A percentile compares a stretch with the other conserved stretches of the same genome.
These are phyloP conservation scores for Distichodus sexfasciatus DNA, from an alignment of 2,797 vertebrate genomes.

Conservation along the genomic window DNA sequence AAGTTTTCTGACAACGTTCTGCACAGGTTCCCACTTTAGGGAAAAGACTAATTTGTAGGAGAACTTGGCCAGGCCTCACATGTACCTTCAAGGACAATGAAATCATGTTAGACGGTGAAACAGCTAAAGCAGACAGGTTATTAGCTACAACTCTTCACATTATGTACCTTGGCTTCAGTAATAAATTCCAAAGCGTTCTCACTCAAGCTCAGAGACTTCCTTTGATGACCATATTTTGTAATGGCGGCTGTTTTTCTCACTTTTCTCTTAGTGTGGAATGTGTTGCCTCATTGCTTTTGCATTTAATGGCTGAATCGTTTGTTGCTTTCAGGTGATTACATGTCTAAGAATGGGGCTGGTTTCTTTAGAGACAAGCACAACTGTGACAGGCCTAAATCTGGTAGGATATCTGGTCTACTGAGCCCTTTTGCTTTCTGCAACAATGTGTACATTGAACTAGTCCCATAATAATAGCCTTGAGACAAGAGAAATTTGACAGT, in stretches of 20 bases:
- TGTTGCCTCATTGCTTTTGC: slow-evolving; percentile 23
- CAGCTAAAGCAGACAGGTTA: neutral
- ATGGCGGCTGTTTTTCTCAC: slow-evolving; percentile 2
- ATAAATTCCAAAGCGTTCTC: neutral
- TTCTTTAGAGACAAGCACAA: neutral
- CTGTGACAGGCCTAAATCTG: neutral
- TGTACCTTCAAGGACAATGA: slow-evolving; percentile 35
- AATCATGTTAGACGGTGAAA: slow-evolving; percentile 9
- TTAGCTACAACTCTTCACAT: slow-evolving; percentile 1
- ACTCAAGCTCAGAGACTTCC: neutral
- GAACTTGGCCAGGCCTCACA: slow-evolving; percentile 19
- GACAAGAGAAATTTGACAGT: no score
- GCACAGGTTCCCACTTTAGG: slow-evolving; percentile 44
- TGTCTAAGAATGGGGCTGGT: neutral
- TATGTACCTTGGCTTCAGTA: neutral
- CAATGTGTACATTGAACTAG: neutral
- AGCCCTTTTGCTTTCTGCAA: no score
- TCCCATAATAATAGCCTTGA: neutral
- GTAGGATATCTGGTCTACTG: neutral
- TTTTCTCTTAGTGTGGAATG: slow-evolving; percentile 18
- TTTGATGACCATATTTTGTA: slow-evolving; percentile 7
- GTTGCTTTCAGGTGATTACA: neutral
- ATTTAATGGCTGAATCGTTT: neutral
- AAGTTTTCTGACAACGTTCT: no score
- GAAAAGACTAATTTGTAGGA: slow-evolving; percentile 31